phyloP scores from a whole-genome alignment of 1,140 invertebrate genomes.

The Bombus terrestris region DNA sequence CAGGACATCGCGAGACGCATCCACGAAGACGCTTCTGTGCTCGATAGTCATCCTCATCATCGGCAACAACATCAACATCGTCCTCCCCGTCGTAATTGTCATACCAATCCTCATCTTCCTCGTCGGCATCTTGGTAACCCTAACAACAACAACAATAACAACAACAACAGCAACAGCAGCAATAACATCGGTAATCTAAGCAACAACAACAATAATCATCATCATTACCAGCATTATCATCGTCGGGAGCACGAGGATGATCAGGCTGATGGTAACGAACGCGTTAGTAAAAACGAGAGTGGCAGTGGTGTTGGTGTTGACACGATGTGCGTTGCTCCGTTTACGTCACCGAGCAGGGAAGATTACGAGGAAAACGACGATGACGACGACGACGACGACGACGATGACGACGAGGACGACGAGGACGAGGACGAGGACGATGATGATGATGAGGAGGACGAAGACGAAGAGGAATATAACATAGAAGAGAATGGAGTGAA shows the following conservation, averaged over 20 bases:
- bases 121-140: constrained; percentile 17
- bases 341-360: constrained; percentile 19
- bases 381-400: constrained; percentile 36
- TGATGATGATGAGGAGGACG: too few relatives aligned
- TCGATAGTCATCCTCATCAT: constrained; percentile 39
- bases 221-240: constrained; percentile 19
- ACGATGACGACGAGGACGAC: fast-evolving
- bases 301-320: constrained; percentile 13
- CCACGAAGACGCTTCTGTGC: constrained; percentile 25
- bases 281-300: constrained; percentile 35
- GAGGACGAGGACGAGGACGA: constrained; percentile 53
- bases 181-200: neutral
- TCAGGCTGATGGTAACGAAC: constrained; percentile 3
- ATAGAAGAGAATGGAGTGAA: constrained; percentile 34
- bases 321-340: constrained; percentile 36
- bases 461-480: neutral
- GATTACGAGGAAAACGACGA: constrained; percentile 51
- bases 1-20: constrained; percentile 50
- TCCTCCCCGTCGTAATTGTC: constrained; percentile 36
- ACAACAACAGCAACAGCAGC: neutral
- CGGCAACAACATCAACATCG: constrained; percentile 42
- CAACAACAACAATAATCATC: neutral
- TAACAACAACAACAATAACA: neutral
- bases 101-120: neutral
- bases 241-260: neutral